A percentile compares a stretch with the other conserved stretches of the same genome.
phyloP scores from a whole-genome alignment of 2,888 invertebrate genomes.

The Ormyrus thymus region DNA sequence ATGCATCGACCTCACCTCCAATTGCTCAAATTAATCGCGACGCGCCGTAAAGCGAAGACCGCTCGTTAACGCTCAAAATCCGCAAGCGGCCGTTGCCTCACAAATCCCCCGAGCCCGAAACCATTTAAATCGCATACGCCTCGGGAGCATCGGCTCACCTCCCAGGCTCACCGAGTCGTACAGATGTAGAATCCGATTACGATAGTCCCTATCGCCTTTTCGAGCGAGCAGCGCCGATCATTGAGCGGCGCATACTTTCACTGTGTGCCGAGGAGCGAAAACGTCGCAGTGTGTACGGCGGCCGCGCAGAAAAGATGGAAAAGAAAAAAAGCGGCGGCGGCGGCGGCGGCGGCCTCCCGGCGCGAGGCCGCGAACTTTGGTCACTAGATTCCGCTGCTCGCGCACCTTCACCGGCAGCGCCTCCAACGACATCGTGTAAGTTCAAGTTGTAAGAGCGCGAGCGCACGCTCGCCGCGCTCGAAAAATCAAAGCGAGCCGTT shows the following conservation, averaged over 20 bases:
- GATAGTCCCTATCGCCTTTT: conserved; percentile 33
- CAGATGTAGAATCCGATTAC: conserved; percentile 36
- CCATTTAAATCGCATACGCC: too few relatives aligned
- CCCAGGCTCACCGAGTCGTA: conserved; percentile 2
- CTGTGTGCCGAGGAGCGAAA: background rate
- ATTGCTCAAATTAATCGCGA: too few relatives aligned
- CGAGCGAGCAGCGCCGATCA: conserved; percentile 8
- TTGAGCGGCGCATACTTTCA: conserved; percentile 44
- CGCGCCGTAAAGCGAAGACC: too few relatives aligned
- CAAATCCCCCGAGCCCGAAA: too few relatives aligned
- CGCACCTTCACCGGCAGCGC: conserved; percentile 33
- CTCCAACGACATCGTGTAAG: conserved; percentile 6
- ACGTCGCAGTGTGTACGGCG: background rate
- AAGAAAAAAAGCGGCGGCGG: conserved; percentile 6
- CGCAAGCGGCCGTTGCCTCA: too few relatives aligned
- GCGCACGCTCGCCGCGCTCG: background rate
- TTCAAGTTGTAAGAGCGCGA: conserved; percentile 21
- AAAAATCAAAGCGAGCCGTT: conserved; percentile 12
- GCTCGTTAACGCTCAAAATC: too few relatives aligned
- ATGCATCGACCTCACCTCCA: too few relatives aligned
- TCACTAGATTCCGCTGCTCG: conserved; percentile 9
- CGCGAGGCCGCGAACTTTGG: conserved; percentile 47
- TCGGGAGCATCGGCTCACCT: background rate
- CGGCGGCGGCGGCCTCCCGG: background rate
- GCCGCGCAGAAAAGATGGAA: background rate